These are phyloP conservation scores for Elmis aenea DNA, from an alignment of 2,888 invertebrate species.

Conservation along the genomic window DNA sequence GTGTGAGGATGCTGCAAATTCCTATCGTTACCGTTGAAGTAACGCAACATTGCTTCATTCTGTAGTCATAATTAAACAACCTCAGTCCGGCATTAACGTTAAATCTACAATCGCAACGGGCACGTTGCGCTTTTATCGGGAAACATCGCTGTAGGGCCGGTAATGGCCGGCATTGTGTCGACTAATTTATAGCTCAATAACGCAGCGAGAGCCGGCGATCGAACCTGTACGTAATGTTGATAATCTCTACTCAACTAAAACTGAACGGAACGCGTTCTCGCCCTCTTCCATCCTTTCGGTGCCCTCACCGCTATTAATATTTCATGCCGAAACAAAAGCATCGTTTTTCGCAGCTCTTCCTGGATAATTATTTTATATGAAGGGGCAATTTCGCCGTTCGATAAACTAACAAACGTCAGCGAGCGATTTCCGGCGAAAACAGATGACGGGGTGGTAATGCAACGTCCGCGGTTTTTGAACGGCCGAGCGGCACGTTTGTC, in stretches of 20 bases:
- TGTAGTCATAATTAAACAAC: constrained; percentile 30
- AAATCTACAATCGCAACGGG: constrained; percentile 33
- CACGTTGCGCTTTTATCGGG: constrained; percentile 37
- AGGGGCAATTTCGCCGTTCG: constrained; percentile 1
- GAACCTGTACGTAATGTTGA: constrained; percentile 39
- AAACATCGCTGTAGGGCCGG: constrained; percentile 34
- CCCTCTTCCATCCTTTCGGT: constrained; percentile 1
- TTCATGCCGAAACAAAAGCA: too few relatives aligned
- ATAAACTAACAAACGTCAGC: constrained; percentile 5
- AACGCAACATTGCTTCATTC: too few relatives aligned
- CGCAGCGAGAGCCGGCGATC: constrained; percentile 37
- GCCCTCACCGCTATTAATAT: background rate
- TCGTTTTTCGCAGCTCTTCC: too few relatives aligned
- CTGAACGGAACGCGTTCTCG: constrained; percentile 2
- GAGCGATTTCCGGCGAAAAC: constrained; percentile 15
- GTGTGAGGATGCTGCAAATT: too few relatives aligned
- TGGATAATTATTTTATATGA: too few relatives aligned
- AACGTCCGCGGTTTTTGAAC: constrained; percentile 23
- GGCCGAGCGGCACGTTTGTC: constrained; percentile 34
- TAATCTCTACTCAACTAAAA: constrained; percentile 38
- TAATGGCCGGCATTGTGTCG: constrained; percentile 41
- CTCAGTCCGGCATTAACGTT: constrained; percentile 22
- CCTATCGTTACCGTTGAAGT: too few relatives aligned
- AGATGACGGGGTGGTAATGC: constrained; percentile 22
- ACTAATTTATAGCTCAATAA: constrained; percentile 44